Percentiles rank a stretch among this genome's conserved stretches.
Conservation (phyloP, 30 jellyfish, hydroid and myxozoan genomes). For the Cassiopea xamachana region DNA sequence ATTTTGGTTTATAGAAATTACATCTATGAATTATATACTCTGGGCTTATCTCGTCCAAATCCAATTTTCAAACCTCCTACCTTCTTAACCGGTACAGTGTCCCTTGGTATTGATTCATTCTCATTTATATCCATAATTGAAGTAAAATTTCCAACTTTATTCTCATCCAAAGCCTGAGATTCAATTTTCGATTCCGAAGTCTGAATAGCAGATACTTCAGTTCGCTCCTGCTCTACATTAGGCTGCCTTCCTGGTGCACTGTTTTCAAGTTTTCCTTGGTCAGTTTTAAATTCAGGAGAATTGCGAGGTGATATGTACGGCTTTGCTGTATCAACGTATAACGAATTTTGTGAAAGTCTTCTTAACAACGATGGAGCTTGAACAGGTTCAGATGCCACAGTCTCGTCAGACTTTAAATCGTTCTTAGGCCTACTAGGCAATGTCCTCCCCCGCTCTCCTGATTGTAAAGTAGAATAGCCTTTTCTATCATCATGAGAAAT, state of each 20-base stretch:
- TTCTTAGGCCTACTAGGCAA: slow-evolving; percentile 1
- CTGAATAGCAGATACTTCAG: background rate
- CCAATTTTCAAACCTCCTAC: slow-evolving; percentile 59
- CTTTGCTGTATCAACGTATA: slow-evolving; percentile 1
- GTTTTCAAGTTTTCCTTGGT: background rate
- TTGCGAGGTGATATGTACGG: background rate
- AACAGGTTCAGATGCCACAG: slow-evolving; percentile 41
- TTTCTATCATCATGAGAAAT: slow-evolving; percentile 27
- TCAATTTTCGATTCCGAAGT: background rate
- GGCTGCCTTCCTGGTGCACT: background rate
- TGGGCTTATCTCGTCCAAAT: slow-evolving; percentile 53
- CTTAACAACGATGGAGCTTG: slow-evolving; percentile 59
- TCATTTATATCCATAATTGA: slow-evolving; percentile 27
- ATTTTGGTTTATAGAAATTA: too few species aligned
- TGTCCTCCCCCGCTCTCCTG: slow-evolving; percentile 9
- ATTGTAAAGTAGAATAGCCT: background rate
- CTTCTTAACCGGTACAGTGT: slow-evolving; percentile 48
- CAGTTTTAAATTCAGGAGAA: background rate
- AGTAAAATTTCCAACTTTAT: slow-evolving; percentile 33
- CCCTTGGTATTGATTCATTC: slow-evolving; percentile 30
- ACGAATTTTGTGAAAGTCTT: slow-evolving; percentile 33
- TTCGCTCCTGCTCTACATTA: background rate
- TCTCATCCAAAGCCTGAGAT: background rate
- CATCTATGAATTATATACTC: slow-evolving; percentile 1
- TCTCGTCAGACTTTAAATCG: background rate